Evolutionary conservation across 2,797 vertebrate genomes (phyloP).

Genomic region (Rousettus madagascariensis): DNA sequence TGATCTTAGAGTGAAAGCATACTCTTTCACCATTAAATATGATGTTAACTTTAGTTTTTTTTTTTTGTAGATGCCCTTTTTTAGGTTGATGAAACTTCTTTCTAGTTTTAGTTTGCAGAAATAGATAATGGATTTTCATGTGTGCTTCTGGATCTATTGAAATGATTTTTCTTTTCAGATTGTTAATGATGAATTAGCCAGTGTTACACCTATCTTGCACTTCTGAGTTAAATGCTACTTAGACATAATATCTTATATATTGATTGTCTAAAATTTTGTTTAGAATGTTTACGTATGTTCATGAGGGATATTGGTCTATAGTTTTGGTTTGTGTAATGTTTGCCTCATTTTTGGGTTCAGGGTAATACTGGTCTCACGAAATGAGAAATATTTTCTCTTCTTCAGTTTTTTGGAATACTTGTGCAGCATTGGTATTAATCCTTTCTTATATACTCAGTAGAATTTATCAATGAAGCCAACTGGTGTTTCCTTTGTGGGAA

Average conservation of each 20-base stretch:
- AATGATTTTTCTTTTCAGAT: not conserved
- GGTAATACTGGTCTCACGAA: not conserved
- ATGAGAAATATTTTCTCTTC: not conserved
- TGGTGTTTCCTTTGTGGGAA: not conserved
- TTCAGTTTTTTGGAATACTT: not conserved
- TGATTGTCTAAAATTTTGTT: not conserved
- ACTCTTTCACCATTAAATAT: not conserved
- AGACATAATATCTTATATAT: not conserved
- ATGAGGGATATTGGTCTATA: not conserved
- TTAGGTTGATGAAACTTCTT: not conserved
- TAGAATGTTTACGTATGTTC: not conserved
- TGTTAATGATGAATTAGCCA: not conserved
- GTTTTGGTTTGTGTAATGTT: not conserved
- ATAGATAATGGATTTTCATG: not conserved
- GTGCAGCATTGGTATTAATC: not conserved
- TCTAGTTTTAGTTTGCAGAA: not conserved
- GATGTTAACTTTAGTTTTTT: not conserved
- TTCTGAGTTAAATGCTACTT: not conserved
- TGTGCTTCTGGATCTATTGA: not conserved
- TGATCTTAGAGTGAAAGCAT: not conserved
- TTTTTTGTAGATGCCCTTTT: not conserved
- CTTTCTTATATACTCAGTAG: not conserved
- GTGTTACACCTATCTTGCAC: not conserved
- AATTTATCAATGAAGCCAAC: not conserved
- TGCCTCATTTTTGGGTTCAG: not conserved